These are phyloP conservation scores for Dinoponera quadriceps DNA, from an alignment of 1,140 invertebrate species.

Conservation along the genomic window DNA sequence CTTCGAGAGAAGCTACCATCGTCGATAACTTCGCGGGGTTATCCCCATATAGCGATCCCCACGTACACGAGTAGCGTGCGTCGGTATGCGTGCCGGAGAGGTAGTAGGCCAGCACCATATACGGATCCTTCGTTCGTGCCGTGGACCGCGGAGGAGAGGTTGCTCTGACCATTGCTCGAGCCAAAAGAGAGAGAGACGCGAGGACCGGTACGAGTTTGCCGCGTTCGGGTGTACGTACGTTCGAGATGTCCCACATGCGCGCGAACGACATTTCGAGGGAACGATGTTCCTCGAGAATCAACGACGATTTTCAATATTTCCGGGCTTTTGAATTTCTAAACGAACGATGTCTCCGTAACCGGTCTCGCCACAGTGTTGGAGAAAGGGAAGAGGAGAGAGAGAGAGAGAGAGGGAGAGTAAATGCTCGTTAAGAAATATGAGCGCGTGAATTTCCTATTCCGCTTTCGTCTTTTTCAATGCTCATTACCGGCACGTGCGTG, in stretches of 20 bases:
- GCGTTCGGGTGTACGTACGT: constrained; percentile 24
- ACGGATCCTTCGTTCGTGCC: constrained; percentile 71
- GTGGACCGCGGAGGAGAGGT: constrained; percentile 33
- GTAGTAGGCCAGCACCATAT: constrained; percentile 77
- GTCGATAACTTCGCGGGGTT: neutral
- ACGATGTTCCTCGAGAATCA: neutral
- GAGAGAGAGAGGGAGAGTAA: constrained; percentile 14
- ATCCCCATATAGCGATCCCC: constrained; percentile 33
- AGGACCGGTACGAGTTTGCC: constrained; percentile 44
- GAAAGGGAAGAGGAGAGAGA: constrained; percentile 6
- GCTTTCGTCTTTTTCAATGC: constrained; percentile 14
- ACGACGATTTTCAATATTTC: neutral
- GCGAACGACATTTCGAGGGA: neutral
- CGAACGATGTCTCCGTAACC: neutral
- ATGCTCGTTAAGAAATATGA: neutral
- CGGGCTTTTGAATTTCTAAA: neutral
- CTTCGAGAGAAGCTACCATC: constrained; percentile 14
- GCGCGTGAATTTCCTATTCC: constrained; percentile 9
- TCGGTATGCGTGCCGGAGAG: constrained; percentile 44
- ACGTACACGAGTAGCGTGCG: neutral
- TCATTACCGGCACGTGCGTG: constrained; percentile 58
- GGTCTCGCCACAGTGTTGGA: neutral
- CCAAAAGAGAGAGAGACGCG: constrained; percentile 54
- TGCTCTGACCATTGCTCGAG: constrained; percentile 63
- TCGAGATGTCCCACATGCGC: constrained; percentile 41